phyloP scores from a whole-genome alignment of 2,888 invertebrate species.

The Hipparchia sbordonii region DNA sequence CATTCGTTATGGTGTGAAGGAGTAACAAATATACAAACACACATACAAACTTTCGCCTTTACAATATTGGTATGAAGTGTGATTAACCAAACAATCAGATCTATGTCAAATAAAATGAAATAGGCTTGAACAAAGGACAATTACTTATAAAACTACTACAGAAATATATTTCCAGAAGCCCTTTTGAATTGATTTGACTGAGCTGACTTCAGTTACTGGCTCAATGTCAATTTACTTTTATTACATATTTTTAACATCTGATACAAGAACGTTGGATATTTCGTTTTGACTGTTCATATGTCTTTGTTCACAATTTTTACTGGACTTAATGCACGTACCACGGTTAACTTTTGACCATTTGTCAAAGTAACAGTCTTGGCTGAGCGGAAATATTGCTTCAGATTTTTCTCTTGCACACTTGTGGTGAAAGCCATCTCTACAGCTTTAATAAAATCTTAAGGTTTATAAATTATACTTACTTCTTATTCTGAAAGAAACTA shows the following conservation, averaged over 20 bases:
- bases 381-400: constrained; percentile 21
- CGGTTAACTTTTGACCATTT: constrained; percentile 17
- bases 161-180: too few species aligned
- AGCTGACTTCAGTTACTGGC: too few species aligned
- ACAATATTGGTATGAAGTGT: too few species aligned
- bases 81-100: too few species aligned
- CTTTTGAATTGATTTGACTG: too few species aligned
- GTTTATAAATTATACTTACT: constrained; percentile 1
- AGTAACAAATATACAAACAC: too few species aligned
- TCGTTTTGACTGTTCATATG: not conserved
- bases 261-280: not conserved
- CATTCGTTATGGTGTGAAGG: too few species aligned
- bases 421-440: constrained; percentile 11
- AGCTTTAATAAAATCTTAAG: not conserved
- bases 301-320: constrained; percentile 4
- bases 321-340: constrained; percentile 18
- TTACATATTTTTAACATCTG: not conserved
- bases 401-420: constrained; percentile 19
- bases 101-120: too few species aligned
- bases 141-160: too few species aligned
- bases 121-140: too few species aligned
- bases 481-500: not conserved
- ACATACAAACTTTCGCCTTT: too few species aligned
- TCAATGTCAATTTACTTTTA: too few species aligned
- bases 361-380: constrained; percentile 21